Conservation (phyloP, 1,140 invertebrate species). For the Panonychus citri region DNA sequence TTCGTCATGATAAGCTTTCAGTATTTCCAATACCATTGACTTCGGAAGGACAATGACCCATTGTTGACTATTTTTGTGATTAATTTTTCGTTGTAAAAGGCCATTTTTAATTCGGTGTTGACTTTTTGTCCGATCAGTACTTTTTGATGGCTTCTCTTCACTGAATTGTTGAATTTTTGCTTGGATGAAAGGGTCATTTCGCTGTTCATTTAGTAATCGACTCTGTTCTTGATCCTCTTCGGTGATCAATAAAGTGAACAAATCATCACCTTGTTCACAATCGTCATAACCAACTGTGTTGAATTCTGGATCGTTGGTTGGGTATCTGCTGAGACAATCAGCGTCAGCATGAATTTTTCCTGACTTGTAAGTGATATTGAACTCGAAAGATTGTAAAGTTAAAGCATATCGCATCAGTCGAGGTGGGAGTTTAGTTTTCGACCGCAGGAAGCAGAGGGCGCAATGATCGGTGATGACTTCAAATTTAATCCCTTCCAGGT, state of each 20-base stretch:
- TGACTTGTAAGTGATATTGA: not conserved
- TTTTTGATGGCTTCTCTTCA: not conserved
- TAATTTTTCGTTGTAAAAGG: not conserved
- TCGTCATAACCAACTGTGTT: not conserved
- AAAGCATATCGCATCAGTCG: constrained; percentile 3
- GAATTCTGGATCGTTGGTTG: not conserved
- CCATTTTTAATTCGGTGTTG: not conserved
- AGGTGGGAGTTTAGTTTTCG: not conserved
- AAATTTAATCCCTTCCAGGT: constrained; percentile 20
- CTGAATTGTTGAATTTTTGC: not conserved
- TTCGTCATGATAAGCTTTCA: not conserved
- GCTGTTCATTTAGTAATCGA: not conserved
- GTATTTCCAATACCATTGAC: not conserved
- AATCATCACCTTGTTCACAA: not conserved
- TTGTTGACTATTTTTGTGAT: not conserved
- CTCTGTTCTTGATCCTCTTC: not conserved
- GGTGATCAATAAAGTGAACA: not conserved
- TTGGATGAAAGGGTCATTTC: not conserved
- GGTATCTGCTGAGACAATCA: not conserved
- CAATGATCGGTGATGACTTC: constrained; percentile 7
- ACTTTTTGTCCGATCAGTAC: not conserved
- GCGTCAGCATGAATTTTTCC: not conserved
- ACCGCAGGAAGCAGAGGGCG: not conserved
- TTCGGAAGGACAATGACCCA: not conserved
- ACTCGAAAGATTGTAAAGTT: not conserved